Evolutionary conservation across 2,113 vertebrate genomes (phyloP).

Genomic region (Scatophagus argus): DNA sequence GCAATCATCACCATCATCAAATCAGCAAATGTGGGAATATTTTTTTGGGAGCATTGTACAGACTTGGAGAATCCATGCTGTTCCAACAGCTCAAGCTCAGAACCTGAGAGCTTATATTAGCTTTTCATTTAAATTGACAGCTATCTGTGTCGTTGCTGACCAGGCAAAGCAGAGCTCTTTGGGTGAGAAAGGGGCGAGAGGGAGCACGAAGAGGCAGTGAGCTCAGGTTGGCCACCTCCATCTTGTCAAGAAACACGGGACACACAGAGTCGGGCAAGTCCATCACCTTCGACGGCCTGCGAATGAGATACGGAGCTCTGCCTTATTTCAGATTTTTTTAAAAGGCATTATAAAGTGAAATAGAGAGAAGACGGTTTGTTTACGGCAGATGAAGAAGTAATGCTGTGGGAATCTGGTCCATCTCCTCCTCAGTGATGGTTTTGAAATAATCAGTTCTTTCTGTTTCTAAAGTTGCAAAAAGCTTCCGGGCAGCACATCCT

Average conservation of each 20-base stretch:
- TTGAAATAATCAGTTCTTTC: slow-evolving; percentile 63
- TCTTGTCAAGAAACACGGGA: slow-evolving; percentile 61
- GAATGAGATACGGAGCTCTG: neutral
- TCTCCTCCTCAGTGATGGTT: slow-evolving; percentile 68
- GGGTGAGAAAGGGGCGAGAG: slow-evolving; percentile 43
- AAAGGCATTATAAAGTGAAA: neutral
- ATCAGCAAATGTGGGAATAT: neutral
- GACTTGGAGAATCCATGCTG: neutral
- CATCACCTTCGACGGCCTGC: slow-evolving; percentile 58
- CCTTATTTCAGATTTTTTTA: neutral
- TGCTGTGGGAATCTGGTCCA: slow-evolving; percentile 66
- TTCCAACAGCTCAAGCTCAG: neutral
- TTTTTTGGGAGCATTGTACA: neutral
- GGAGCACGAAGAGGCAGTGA: slow-evolving; percentile 23
- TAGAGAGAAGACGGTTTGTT: slow-evolving; percentile 14
- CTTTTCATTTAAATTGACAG: neutral
- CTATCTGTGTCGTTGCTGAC: slow-evolving; percentile 1
- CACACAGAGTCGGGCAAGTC: slow-evolving; percentile 72
- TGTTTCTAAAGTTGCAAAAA: slow-evolving; percentile 69
- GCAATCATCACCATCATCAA: neutral
- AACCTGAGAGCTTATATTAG: neutral
- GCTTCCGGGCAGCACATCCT: slow-evolving; percentile 68
- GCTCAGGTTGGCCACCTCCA: slow-evolving; percentile 64
- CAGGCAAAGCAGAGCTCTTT: slow-evolving; percentile 72
- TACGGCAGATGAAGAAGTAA: slow-evolving; percentile 77